Conservation (phyloP, 2,797 vertebrate genomes). For the Myotis vivesi region DNA sequence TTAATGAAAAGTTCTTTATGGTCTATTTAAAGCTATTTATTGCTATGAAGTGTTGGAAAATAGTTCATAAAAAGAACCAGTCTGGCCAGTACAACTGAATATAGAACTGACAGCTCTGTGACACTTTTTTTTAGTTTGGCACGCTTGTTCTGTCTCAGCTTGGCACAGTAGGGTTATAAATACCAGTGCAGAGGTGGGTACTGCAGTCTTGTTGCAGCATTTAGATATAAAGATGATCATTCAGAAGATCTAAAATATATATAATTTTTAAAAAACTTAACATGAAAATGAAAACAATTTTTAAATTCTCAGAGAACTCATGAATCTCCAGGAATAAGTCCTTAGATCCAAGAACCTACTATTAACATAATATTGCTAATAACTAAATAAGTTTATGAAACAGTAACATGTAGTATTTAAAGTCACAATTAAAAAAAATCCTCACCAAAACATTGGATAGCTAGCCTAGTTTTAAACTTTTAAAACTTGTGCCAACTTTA, state of each 20-base stretch:
- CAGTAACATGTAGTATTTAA: neutral
- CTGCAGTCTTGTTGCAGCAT: neutral
- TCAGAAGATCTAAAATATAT: neutral
- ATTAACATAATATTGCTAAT: neutral
- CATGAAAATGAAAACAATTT: conserved; percentile 33
- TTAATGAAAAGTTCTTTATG: conserved; percentile 7
- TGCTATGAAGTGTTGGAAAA: neutral
- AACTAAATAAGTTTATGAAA: neutral
- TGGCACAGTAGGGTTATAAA: neutral
- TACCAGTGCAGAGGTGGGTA: neutral
- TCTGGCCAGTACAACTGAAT: neutral
- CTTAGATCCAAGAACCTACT: conserved; percentile 6
- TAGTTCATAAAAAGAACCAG: neutral
- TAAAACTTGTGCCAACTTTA: conserved; percentile 15
- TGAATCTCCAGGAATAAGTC: neutral
- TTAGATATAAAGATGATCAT: neutral
- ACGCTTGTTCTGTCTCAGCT: neutral
- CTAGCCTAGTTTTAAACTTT: conserved; percentile 21
- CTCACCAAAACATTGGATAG: neutral
- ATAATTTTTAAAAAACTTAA: neutral
- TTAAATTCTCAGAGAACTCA: conserved; percentile 31
- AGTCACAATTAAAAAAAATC: neutral
- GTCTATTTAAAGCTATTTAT: neutral
- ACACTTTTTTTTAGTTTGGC: neutral
- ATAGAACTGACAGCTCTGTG: neutral